Evolutionary conservation across 2,888 invertebrate species (phyloP), one percentile per base, ranked within the genome.

Genomic region (Nycteola revayana): DNA sequence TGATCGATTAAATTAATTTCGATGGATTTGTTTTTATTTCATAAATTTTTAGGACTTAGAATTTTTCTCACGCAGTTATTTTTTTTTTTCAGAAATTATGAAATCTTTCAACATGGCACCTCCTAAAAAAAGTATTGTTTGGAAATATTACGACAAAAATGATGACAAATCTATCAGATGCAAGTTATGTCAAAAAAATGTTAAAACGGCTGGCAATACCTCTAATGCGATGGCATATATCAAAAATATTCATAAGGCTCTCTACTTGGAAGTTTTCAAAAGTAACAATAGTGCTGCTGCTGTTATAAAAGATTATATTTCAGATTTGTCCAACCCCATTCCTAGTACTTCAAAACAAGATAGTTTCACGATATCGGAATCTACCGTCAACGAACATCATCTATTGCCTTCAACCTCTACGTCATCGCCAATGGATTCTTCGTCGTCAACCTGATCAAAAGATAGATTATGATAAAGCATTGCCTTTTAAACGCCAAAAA

Each of bases 171-270:
- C 36, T 28, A 30, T 29, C 24, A 53, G 22, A 49, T 49, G 50
- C 40, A 51, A 48, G 18, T 7, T 53, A 41, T 49, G 54, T 32
- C 57, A 54, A 53, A 46, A 58, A 45, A 25, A 38, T 41, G 29
- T 58, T 37, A 44, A 53, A 45, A 30, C 45, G 17, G 34, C 44
- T 49, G 50, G 52, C 32, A 52, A 57, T 47, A 57, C 52, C 23
- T 35, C 53, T 1, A 56, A 56, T 33, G 5, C 29, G 7, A 44
- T 53, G 26, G 50, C 29, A 14, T 46, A 58, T 44, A 40, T 54
- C 1, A 41, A 39, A 39, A 50, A 56, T 52, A 22, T 50, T 36
- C 44, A 49, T 40, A 50, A 49, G 17, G 49, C 49, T 26, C 38
- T 34, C 28, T 50, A 43, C 18, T 25, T 46, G 38, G 37, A 49